phyloP scores from a whole-genome alignment of 2,797 vertebrate species.

The Sebastes taczanowskii region DNA sequence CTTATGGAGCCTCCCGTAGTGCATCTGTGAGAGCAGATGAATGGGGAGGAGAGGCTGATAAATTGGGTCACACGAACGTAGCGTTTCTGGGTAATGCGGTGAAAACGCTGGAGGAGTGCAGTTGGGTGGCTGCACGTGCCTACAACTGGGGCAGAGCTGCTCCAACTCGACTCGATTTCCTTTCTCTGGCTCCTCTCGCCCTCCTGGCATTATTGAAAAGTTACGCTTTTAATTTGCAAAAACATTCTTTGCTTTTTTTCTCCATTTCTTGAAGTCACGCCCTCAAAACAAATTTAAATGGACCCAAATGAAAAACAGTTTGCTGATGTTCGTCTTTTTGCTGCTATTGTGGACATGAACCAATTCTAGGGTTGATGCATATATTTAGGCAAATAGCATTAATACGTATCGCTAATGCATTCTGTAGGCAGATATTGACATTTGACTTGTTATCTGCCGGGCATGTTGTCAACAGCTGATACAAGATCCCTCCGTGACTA shows the following conservation, averaged over 20 bases:
- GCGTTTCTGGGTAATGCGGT: conserved; percentile 77
- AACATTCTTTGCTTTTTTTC: background rate
- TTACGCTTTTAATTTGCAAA: conserved; percentile 29
- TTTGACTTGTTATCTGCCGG: background rate
- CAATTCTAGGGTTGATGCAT: background rate
- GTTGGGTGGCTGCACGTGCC: conserved; percentile 63
- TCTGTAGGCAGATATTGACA: background rate
- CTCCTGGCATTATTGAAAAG: conserved; percentile 25
- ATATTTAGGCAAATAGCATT: background rate
- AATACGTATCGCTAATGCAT: background rate
- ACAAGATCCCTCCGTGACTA: background rate
- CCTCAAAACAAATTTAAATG: background rate
- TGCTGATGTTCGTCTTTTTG: background rate
- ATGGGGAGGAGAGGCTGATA: conserved; percentile 74
- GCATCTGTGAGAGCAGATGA: conserved; percentile 80
- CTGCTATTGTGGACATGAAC: background rate
- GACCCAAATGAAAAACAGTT: background rate
- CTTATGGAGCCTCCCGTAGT: conserved; percentile 64
- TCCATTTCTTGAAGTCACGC: conserved; percentile 5
- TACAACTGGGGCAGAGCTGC: conserved; percentile 65
- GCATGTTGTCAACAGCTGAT: background rate
- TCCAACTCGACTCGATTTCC: conserved; percentile 30
- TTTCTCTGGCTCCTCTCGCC: background rate
- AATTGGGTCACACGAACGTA: conserved; percentile 75
- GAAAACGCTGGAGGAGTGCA: conserved; percentile 72